Evolutionary conservation across 2,113 vertebrate genomes (phyloP).

Genomic region (Apodemus sylvaticus): DNA sequence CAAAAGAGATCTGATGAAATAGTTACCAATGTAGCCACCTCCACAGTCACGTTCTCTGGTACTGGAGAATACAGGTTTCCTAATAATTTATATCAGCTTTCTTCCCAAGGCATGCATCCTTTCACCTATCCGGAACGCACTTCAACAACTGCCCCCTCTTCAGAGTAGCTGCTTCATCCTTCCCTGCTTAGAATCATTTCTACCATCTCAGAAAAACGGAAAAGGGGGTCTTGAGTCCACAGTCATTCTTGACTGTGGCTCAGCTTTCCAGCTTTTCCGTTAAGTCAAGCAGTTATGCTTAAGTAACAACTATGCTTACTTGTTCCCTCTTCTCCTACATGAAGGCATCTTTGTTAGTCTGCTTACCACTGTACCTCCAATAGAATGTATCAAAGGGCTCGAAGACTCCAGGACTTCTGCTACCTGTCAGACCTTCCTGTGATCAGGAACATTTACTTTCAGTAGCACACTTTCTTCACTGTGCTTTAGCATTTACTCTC

Average conservation of each 20-base stretch:
- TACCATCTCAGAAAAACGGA: neutral
- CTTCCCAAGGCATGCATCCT: neutral
- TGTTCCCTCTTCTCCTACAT: neutral
- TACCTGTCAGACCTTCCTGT: neutral
- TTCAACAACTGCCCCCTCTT: neutral
- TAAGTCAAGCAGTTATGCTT: conserved; percentile 11
- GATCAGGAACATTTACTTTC: neutral
- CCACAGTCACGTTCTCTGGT: neutral
- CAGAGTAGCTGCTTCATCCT: neutral
- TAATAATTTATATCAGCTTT: neutral
- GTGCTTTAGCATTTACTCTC: neutral
- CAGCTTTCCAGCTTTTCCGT: neutral
- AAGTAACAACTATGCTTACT: no score
- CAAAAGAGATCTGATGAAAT: neutral
- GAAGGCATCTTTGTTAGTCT: neutral
- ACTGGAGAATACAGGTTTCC: neutral
- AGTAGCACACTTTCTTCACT: neutral
- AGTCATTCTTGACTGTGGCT: neutral
- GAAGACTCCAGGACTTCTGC: neutral
- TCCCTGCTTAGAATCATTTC: neutral
- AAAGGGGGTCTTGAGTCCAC: neutral
- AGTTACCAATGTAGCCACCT: neutral
- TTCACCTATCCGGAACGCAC: neutral
- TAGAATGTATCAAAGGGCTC: neutral
- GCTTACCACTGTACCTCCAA: neutral